Conservation (phyloP, 2,113 vertebrate genomes). For the Zosterops japonicus region DNA sequence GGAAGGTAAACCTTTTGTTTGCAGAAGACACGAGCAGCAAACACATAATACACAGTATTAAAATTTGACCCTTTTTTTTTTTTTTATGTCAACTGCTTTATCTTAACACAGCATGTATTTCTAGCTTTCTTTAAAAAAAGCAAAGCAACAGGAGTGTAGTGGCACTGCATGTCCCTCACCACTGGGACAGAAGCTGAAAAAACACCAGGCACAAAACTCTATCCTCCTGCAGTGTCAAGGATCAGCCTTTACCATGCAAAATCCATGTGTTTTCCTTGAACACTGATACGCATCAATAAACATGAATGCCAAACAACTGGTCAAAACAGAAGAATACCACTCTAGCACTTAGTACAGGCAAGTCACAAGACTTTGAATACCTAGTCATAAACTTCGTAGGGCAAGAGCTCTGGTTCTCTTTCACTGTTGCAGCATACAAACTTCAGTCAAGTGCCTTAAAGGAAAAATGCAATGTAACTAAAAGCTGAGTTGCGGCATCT, state of each 20-base stretch:
- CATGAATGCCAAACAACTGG: neutral
- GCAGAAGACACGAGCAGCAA: neutral
- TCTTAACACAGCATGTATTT: neutral
- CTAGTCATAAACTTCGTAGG: neutral
- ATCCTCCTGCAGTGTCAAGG: neutral
- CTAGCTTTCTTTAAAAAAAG: neutral
- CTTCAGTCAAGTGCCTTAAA: neutral
- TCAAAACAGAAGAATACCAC: neutral
- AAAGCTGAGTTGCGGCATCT: neutral
- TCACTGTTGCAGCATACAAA: neutral
- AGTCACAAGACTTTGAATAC: neutral
- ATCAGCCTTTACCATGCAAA: neutral
- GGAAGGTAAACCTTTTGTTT: neutral
- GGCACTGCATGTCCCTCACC: neutral
- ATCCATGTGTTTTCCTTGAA: neutral
- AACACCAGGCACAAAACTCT: neutral
- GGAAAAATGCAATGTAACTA: neutral
- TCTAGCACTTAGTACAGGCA: neutral
- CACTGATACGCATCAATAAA: neutral
- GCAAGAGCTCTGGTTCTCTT: neutral
- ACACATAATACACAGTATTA: neutral
- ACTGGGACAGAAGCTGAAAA: neutral
- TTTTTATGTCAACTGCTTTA: neutral
- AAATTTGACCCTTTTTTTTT: neutral
- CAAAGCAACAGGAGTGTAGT: neutral